These are phyloP conservation scores for Metellina segmentata DNA, from an alignment of 2,888 invertebrate genomes.

Conservation along the genomic window DNA sequence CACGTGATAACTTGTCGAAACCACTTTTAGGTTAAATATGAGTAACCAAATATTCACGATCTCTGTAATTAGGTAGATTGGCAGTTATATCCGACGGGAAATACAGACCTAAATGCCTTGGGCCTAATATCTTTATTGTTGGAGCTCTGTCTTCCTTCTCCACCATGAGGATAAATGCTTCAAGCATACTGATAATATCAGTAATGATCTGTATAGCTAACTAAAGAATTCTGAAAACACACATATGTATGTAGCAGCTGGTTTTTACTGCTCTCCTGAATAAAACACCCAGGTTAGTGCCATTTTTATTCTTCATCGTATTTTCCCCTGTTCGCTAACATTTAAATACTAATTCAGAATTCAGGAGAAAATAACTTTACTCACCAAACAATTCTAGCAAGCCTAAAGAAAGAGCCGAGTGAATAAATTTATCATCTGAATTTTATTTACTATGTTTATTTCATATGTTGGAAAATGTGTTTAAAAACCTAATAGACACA, in stretches of 20 bases:
- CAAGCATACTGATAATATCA: no score
- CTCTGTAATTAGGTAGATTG: no score
- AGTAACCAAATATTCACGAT: no score
- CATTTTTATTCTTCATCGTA: background rate
- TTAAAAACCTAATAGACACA: background rate
- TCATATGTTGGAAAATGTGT: background rate
- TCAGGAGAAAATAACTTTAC: background rate
- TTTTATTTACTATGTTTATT: background rate
- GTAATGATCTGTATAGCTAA: no score
- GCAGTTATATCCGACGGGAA: no score
- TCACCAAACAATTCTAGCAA: background rate
- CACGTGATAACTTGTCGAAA: no score
- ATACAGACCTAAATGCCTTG: no score
- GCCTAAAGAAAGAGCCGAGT: background rate
- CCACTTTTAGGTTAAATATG: no score
- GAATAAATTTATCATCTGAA: background rate
- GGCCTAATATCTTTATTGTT: no score
- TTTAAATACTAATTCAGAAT: background rate
- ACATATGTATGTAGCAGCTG: background rate
- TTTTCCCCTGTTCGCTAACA: background rate
- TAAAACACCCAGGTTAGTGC: background rate
- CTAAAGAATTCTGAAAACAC: no score
- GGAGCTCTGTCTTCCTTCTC: no score
- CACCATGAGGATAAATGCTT: no score
- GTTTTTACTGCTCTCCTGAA: background rate